Percentiles rank a stretch among this genome's conserved stretches.
Evolutionary conservation across 37 sponge, comb jelly and placozoan species (phyloP).

Genomic region (Beroe forskalii): DNA sequence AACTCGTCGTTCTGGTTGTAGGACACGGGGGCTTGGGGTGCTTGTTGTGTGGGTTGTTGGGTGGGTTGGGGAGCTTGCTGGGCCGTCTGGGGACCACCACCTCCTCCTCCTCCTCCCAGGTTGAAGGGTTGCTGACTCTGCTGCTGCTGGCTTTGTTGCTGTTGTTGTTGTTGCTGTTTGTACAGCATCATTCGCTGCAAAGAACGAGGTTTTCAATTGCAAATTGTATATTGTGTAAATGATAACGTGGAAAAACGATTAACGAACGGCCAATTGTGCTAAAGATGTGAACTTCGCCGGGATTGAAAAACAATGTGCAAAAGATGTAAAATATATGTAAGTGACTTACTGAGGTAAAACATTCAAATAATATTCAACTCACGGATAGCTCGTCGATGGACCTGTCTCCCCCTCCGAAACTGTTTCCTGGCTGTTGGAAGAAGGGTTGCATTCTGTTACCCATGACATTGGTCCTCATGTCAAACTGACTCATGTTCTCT

Average conservation of each 20-base stretch:
- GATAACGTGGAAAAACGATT: no score
- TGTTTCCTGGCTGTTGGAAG: conserved; percentile 11
- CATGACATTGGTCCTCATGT: not conserved
- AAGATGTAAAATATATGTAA: no score
- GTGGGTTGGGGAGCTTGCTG: not conserved
- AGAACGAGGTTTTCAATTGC: no score
- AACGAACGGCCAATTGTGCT: no score
- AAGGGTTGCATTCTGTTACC: conserved; percentile 63
- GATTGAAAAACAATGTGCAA: no score
- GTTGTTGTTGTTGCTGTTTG: conserved; percentile 51
- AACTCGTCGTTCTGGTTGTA: conserved; percentile 41
- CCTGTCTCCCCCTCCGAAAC: conserved; percentile 13
- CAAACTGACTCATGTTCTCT: not conserved
- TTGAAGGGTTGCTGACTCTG: not conserved
- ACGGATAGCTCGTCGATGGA: conserved; percentile 51
- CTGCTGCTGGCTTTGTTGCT: conserved; percentile 3
- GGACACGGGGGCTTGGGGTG: not conserved
- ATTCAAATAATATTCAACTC: not conserved
- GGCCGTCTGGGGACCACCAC: not conserved
- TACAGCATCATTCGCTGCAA: conserved; percentile 56
- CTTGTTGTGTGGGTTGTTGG: not conserved
- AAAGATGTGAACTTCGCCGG: no score
- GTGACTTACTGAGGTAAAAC: no score
- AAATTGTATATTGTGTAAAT: no score
- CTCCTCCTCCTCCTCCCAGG: not conserved